Conservation (phyloP, 2,113 vertebrate genomes). For the Struthio camelus region DNA sequence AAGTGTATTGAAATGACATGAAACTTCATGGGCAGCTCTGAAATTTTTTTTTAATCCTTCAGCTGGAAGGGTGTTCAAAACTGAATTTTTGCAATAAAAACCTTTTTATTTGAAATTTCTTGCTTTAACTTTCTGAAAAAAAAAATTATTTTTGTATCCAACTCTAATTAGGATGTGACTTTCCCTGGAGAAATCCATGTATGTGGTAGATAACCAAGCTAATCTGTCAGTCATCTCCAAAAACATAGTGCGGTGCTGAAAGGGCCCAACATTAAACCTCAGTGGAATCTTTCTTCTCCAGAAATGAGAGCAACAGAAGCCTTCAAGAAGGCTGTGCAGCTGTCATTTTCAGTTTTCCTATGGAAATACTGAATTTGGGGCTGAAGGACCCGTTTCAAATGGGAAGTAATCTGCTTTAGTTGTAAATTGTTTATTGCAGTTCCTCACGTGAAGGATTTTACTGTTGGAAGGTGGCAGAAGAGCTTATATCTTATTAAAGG, state of each 20-base stretch:
- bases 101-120: too few relatives aligned
- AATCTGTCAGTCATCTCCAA: background rate
- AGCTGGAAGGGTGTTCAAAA: background rate
- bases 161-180: background rate
- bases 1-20: too few relatives aligned
- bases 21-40: too few relatives aligned
- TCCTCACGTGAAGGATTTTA: background rate
- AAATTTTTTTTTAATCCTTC: too few relatives aligned
- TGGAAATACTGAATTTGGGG: too few relatives aligned
- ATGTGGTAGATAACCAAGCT: background rate
- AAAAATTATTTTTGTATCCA: background rate
- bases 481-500: background rate
- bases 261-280: background rate
- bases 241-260: background rate
- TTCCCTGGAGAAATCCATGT: background rate
- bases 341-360: too few relatives aligned
- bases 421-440: background rate
- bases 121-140: background rate
- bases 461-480: background rate
- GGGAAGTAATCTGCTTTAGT: background rate
- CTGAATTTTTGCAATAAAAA: background rate
- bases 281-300: background rate
- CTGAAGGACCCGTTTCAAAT: too few relatives aligned
- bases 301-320: background rate
- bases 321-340: too few relatives aligned